These are phyloP conservation scores for Triplophysa dalaica DNA, from an alignment of 2,113 vertebrate species.

Conservation along the genomic window DNA sequence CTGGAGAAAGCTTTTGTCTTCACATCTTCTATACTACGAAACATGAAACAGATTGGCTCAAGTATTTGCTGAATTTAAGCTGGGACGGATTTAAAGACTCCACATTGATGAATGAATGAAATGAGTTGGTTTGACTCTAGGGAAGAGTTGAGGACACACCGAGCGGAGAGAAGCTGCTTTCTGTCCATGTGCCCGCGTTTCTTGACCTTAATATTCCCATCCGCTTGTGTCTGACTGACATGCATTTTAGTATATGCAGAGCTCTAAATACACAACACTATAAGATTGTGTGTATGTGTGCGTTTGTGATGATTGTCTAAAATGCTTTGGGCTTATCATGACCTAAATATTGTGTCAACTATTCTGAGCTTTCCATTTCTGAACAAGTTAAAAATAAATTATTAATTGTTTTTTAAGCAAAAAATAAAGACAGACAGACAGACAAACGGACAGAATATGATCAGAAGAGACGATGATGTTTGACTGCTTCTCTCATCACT, in stretches of 20 bases:
- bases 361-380: background rate
- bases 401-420: background rate
- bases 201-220: conserved; percentile 70
- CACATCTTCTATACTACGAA: background rate
- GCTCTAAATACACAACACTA: background rate
- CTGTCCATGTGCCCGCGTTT: background rate
- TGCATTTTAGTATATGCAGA: conserved; percentile 40
- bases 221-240: conserved; percentile 59
- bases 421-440: background rate
- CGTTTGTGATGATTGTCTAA: background rate
- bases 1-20: background rate
- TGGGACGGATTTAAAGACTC: background rate
- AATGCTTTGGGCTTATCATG: background rate
- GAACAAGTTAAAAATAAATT: background rate
- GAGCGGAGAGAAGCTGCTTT: background rate
- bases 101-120: background rate
- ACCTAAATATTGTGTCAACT: conserved; percentile 10
- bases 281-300: conserved; percentile 16
- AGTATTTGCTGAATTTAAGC: background rate
- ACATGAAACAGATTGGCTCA: background rate
- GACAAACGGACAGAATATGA: background rate
- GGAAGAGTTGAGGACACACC: conserved; percentile 15
- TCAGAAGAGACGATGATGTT: background rate
- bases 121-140: conserved; percentile 7
- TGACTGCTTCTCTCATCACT: background rate